Percentiles rank a stretch among this genome's conserved stretches.
These are phyloP conservation scores for Trimorus sp. DNA, from an alignment of 2,888 invertebrate genomes.

Conservation along the genomic window DNA sequence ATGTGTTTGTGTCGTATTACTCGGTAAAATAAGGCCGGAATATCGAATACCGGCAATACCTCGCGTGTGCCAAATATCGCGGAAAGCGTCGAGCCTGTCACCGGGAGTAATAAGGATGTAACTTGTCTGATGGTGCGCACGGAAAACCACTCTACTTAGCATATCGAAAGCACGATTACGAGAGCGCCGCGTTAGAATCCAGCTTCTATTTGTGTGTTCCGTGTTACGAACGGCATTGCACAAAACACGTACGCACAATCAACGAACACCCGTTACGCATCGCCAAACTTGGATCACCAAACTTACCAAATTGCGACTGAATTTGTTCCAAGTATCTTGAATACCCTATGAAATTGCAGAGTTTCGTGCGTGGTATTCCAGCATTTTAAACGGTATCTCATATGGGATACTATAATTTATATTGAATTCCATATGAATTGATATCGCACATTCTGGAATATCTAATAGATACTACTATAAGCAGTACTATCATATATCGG, in stretches of 20 bases:
- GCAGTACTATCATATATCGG: too few species aligned
- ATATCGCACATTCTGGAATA: too few species aligned
- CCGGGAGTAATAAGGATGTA: constrained; percentile 6
- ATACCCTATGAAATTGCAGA: too few species aligned
- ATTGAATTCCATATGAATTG: too few species aligned
- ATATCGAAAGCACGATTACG: constrained; percentile 44
- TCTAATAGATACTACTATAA: too few species aligned
- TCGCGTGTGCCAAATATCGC: constrained; percentile 51
- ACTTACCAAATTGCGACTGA: too few species aligned
- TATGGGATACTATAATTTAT: too few species aligned
- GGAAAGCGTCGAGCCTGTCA: constrained; percentile 18
- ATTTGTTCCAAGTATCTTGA: too few species aligned
- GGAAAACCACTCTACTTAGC: constrained; percentile 22
- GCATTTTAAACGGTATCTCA: too few species aligned
- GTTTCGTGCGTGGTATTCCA: too few species aligned
- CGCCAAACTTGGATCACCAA: too few species aligned
- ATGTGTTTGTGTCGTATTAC: constrained; percentile 39
- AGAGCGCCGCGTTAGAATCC: constrained; percentile 28
- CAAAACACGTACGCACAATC: constrained; percentile 50
- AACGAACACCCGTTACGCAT: neutral
- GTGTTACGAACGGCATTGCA: constrained; percentile 28
- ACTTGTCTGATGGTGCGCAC: constrained; percentile 17
- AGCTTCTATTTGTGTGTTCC: constrained; percentile 41
- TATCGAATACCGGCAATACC: constrained; percentile 46
- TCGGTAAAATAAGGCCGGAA: constrained; percentile 41